A percentile compares a stretch with the other conserved stretches of the same genome.
Evolutionary conservation across 2,888 invertebrate genomes (phyloP).

Genomic region (Drosophila barbarae): DNA sequence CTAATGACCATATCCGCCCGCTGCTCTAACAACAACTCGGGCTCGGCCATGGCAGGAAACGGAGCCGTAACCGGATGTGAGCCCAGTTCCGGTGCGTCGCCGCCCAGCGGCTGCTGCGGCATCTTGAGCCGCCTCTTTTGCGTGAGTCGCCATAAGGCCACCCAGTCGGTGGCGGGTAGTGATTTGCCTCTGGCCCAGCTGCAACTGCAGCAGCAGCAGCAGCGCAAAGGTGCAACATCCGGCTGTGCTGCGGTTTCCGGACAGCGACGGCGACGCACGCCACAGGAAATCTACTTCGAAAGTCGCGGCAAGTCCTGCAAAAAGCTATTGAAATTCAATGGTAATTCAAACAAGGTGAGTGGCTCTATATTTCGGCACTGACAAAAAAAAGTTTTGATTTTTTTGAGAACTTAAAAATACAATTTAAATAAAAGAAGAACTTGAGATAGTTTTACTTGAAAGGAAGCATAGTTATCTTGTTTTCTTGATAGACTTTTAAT

Average conservation of each 20-base stretch:
- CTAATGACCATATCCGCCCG: conserved; percentile 78
- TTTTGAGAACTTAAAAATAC: too few species aligned
- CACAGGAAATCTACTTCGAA: conserved; percentile 87
- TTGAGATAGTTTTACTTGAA: background rate
- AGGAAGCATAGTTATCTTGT: background rate
- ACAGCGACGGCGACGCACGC: conserved; percentile 76
- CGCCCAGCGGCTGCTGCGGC: conserved; percentile 70
- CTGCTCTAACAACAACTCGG: conserved; percentile 64
- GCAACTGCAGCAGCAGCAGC: conserved; percentile 50
- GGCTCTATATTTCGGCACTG: conserved; percentile 15
- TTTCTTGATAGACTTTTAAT: background rate
- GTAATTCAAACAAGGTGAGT: conserved; percentile 89
- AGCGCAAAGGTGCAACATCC: conserved; percentile 18
- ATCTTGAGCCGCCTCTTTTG: conserved; percentile 72
- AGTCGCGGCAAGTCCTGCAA: conserved; percentile 90
- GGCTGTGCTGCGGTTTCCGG: conserved; percentile 32
- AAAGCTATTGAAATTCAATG: conserved; percentile 89
- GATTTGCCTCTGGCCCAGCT: conserved; percentile 45
- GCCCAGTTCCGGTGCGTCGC: conserved; percentile 45
- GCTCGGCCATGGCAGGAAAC: conserved; percentile 37
- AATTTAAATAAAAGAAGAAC: background rate
- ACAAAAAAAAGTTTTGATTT: background rate
- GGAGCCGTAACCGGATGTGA: conserved; percentile 47
- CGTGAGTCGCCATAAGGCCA: conserved; percentile 69
- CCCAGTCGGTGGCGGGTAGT: conserved; percentile 66